These are phyloP conservation scores for Cyclophora punctaria DNA, from an alignment of 2,888 invertebrate genomes.

Conservation along the genomic window DNA sequence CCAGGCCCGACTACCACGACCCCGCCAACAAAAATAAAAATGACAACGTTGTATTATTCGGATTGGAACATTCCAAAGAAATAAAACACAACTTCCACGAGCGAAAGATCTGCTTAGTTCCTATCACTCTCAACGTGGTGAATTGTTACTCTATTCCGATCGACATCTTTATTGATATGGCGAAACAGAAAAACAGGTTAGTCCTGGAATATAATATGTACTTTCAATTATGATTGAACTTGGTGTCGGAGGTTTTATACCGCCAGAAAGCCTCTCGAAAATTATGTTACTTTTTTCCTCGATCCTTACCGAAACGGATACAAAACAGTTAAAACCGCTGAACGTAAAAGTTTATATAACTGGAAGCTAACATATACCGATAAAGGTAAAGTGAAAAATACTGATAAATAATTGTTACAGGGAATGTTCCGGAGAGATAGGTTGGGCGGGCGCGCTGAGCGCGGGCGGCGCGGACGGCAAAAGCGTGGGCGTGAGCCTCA, in stretches of 20 bases:
- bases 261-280: too few relatives aligned
- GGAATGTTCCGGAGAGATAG: slow-evolving; percentile 46
- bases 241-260: too few relatives aligned
- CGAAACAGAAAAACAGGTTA: slow-evolving; percentile 75
- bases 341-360: too few relatives aligned
- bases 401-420: slow-evolving; percentile 29
- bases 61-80: slow-evolving; percentile 72
- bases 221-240: too few relatives aligned
- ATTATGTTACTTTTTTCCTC: too few relatives aligned
- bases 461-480: slow-evolving; percentile 40
- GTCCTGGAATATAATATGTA: neutral
- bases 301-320: neutral
- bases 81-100: slow-evolving; percentile 78
- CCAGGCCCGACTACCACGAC: slow-evolving; percentile 31
- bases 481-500: slow-evolving; percentile 54
- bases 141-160: slow-evolving; percentile 78
- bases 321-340: neutral
- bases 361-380: too few relatives aligned
- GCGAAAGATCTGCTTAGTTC: slow-evolving; percentile 78
- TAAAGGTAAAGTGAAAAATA: neutral
- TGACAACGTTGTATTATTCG: slow-evolving; percentile 73
- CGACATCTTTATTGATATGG: slow-evolving; percentile 76
- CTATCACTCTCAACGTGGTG: slow-evolving; percentile 79
- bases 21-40: slow-evolving; percentile 46
- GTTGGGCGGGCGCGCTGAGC: slow-evolving; percentile 64